Conservation (phyloP, 2,797 vertebrate genomes). For the Hemibagrus guttatus region DNA sequence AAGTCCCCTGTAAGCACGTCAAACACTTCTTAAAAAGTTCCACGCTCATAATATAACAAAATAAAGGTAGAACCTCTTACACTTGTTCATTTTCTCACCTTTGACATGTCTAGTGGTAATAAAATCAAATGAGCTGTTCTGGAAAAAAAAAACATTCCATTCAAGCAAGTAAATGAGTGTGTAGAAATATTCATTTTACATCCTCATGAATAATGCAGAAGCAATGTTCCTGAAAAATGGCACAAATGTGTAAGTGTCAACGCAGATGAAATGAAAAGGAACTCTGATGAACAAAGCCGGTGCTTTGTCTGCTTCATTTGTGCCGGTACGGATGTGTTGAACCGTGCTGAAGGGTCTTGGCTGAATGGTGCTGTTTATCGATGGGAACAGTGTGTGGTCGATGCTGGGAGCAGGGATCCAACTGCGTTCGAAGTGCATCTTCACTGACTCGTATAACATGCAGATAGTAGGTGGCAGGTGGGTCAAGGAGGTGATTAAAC, state of each 20-base stretch:
- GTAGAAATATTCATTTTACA: conserved; percentile 40
- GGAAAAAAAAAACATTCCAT: conserved; percentile 22
- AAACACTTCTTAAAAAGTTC: conserved; percentile 14
- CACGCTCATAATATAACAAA: neutral
- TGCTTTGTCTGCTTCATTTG: conserved; percentile 55
- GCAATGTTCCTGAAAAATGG: conserved; percentile 47
- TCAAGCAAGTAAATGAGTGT: conserved; percentile 35
- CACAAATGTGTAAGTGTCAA: conserved; percentile 31
- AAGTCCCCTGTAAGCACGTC: neutral
- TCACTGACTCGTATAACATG: conserved; percentile 46
- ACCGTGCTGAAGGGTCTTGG: conserved; percentile 39
- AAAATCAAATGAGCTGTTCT: conserved; percentile 34
- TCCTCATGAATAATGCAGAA: conserved; percentile 44
- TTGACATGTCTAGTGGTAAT: conserved; percentile 25
- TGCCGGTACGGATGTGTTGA: conserved; percentile 27
- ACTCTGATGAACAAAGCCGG: conserved; percentile 42
- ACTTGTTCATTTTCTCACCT: conserved; percentile 22
- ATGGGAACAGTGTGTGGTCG: conserved; percentile 42
- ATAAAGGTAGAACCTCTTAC: neutral
- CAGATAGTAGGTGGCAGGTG: conserved; percentile 39
- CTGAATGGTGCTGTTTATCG: conserved; percentile 50
- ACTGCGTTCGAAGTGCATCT: conserved; percentile 41
- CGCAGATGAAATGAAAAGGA: conserved; percentile 41
- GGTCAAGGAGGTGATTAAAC: conserved; percentile 51
- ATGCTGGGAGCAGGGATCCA: conserved; percentile 43